phyloP scores from a whole-genome alignment of 2,113 vertebrate genomes.

The Sinocyclocheilus grahami region DNA sequence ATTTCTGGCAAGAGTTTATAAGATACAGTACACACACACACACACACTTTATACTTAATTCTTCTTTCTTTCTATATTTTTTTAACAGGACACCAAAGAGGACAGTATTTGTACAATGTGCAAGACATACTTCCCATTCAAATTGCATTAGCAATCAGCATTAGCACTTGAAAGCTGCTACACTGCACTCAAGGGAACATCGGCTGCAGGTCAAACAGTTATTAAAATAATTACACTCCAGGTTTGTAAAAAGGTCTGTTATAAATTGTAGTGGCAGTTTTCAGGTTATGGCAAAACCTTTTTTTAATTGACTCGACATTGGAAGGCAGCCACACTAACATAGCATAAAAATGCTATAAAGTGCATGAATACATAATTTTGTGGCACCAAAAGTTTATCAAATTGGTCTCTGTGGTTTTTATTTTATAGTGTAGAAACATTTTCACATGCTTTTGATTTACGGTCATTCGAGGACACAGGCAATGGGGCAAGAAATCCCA shows the following conservation, averaged over 20 bases:
- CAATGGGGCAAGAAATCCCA: slow-evolving; percentile 67
- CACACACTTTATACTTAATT: no score
- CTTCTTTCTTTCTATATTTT: no score
- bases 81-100: not conserved
- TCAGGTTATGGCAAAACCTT: not conserved
- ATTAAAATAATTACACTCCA: not conserved
- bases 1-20: no score
- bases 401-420: slow-evolving; percentile 15
- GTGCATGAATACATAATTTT: slow-evolving; percentile 17
- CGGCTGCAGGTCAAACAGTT: not conserved
- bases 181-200: not conserved
- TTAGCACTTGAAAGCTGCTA: not conserved
- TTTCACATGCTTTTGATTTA: slow-evolving; percentile 42
- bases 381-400: not conserved
- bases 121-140: not conserved
- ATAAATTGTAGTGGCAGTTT: not conserved
- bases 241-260: not conserved
- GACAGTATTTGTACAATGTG: not conserved
- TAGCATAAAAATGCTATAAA: not conserved
- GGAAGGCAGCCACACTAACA: not conserved
- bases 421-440: slow-evolving; percentile 36
- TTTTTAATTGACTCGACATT: not conserved
- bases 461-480: slow-evolving; percentile 71
- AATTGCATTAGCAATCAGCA: not conserved
- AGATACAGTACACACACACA: no score